Conservation (phyloP, 2,888 invertebrate species). For the Oligia strigilis region DNA sequence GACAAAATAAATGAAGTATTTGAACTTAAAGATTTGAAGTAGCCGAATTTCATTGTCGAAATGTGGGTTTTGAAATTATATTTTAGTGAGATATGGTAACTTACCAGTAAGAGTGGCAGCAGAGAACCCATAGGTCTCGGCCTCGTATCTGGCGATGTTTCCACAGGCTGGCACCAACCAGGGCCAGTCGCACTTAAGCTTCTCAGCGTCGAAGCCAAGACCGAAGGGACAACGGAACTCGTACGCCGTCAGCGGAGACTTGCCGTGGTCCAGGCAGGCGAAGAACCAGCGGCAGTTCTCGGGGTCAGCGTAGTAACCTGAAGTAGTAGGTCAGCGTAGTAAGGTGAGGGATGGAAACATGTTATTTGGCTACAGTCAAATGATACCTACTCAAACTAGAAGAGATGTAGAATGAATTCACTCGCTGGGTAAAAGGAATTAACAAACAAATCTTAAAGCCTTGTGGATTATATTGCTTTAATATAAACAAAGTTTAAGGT, state of each 20-base stretch:
- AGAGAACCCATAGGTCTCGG: slow-evolving; percentile 86
- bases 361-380: neutral
- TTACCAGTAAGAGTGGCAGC: slow-evolving; percentile 84
- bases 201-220: slow-evolving; percentile 93
- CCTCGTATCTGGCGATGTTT: slow-evolving; percentile 89
- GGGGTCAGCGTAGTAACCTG: slow-evolving; percentile 95
- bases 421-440: neutral
- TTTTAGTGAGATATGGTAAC: neutral
- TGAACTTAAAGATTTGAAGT: no score
- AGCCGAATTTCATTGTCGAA: neutral
- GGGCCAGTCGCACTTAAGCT: slow-evolving; percentile 94
- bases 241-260: slow-evolving; percentile 92
- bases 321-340: neutral
- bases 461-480: neutral
- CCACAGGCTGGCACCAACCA: slow-evolving; percentile 93
- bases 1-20: neutral
- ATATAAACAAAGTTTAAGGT: neutral
- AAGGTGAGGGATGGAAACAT: neutral
- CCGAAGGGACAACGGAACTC: slow-evolving; percentile 96
- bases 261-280: slow-evolving; percentile 94
- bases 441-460: neutral
- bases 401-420: neutral
- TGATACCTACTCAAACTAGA: neutral
- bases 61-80: neutral
- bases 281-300: slow-evolving; percentile 96